phyloP scores from a whole-genome alignment of 2,888 invertebrate species.

The Drosophila affinis region DNA sequence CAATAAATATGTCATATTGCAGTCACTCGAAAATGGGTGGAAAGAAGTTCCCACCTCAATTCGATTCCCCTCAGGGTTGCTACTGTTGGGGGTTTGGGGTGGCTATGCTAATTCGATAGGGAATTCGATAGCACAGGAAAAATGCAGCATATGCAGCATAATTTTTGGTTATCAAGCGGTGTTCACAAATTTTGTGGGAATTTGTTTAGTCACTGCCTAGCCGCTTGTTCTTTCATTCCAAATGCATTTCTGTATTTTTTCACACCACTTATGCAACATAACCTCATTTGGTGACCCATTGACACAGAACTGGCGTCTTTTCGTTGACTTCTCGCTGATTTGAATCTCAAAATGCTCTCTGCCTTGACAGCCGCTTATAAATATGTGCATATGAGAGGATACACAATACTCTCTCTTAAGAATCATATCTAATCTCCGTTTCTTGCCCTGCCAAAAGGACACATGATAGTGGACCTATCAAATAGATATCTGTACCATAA shows the following conservation, averaged over 20 bases:
- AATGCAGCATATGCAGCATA: constrained; percentile 21
- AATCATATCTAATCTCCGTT: constrained; percentile 35
- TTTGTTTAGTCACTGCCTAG: background rate
- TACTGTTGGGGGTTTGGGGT: constrained; percentile 14
- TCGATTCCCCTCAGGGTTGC: constrained; percentile 5
- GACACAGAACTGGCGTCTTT: constrained; percentile 18
- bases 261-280: constrained; percentile 8
- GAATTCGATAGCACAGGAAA: background rate
- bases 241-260: background rate
- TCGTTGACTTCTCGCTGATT: constrained; percentile 11
- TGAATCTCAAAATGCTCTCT: constrained; percentile 8
- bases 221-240: background rate
- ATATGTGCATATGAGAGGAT: constrained; percentile 14
- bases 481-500: constrained; percentile 8
- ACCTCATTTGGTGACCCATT: constrained; percentile 32
- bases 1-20: constrained; percentile 82
- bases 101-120: no score
- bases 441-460: constrained; percentile 13
- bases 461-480: background rate
- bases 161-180: background rate
- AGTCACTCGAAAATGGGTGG: constrained; percentile 58
- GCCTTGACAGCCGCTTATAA: constrained; percentile 14
- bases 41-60: constrained; percentile 38
- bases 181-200: background rate
- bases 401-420: constrained; percentile 9